Evolutionary conservation across 2,888 invertebrate species (phyloP), one percentile per base, ranked within the genome.

Genomic region (Rhagophthalmus giganteus): DNA sequence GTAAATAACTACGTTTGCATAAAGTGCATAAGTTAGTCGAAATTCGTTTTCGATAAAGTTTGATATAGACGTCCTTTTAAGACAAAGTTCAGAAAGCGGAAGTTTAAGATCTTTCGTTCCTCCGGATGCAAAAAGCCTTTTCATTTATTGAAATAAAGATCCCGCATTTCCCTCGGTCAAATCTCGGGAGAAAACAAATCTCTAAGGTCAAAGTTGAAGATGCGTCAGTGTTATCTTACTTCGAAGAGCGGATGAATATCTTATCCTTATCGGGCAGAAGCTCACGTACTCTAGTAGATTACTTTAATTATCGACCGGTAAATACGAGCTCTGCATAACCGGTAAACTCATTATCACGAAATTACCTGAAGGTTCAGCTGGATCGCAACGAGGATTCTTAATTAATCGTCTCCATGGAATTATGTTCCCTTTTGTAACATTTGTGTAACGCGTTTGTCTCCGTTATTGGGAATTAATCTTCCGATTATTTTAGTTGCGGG

Each of bases 271-370:
- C 53, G 40, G 25, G 24, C 44, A 20, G 27, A 50, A 34, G 47
- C 50, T 53, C 56, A 56, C 56, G 56, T 56, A 56, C 56, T 46
- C 49, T 26, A 50, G 41, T 54, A 56, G 54, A 56, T 56, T 56
- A 46, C 56, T 54, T 56, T 54, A 54, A 56, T 54, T 55, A 55
- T 55, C 55, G 55, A 52, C 48, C 52, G 45, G 52, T 55, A 52
- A 55, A 52, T 52, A 55, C 42, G 55, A 55, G 52, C 41, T 42
- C 31, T 50, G 54, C 53, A 50, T 56, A 54, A 56, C 56, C 49
- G 40, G 56, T 54, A 49, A 56, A 56, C 56, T 56, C 49, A 56
- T 54, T 54, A 56, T 50, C 45, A 47, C 49, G 37, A 50, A 50
- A 56, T 54, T 56, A 56, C 56, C 54, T 56, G 45, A 46, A 56